These are phyloP conservation scores for Brachionus rubens DNA, from an alignment of 1,140 invertebrate species.

Conservation along the genomic window DNA sequence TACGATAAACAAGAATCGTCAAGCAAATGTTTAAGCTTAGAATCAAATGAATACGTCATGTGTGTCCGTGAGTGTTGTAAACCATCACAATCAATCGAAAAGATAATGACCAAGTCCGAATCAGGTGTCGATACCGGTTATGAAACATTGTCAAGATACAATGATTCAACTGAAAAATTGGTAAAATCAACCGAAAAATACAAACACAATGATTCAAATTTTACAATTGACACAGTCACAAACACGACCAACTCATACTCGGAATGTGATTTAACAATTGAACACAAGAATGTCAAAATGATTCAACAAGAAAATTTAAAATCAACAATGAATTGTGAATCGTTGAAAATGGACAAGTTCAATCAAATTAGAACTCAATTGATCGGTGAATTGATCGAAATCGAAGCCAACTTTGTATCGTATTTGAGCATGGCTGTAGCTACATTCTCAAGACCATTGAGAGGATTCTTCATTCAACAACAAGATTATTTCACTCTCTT, in stretches of 20 bases:
- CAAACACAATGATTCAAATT: background rate
- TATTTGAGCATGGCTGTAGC: slow-evolving; percentile 16
- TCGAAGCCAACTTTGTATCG: slow-evolving; percentile 37
- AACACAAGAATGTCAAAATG: background rate
- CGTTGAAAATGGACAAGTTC: slow-evolving; percentile 32
- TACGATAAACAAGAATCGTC: background rate
- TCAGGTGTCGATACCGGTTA: background rate
- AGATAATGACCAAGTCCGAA: background rate
- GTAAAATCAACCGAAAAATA: background rate
- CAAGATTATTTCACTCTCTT: slow-evolving; percentile 44
- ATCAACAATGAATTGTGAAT: slow-evolving; percentile 21
- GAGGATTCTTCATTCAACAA: slow-evolving; percentile 42
- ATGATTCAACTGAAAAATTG: slow-evolving; percentile 4
- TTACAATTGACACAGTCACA: background rate
- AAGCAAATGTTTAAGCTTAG: background rate
- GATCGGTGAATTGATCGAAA: slow-evolving; percentile 30
- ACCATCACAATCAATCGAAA: background rate
- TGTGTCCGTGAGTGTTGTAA: background rate
- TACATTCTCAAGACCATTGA: slow-evolving; percentile 16
- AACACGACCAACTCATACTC: slow-evolving; percentile 24
- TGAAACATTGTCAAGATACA: slow-evolving; percentile 17
- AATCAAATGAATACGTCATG: background rate
- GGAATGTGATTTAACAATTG: slow-evolving; percentile 1
- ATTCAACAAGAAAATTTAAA: background rate
- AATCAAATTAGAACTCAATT: slow-evolving; percentile 12